phyloP scores from a whole-genome alignment of 2,113 vertebrate species.

The Mastomys coucha region DNA sequence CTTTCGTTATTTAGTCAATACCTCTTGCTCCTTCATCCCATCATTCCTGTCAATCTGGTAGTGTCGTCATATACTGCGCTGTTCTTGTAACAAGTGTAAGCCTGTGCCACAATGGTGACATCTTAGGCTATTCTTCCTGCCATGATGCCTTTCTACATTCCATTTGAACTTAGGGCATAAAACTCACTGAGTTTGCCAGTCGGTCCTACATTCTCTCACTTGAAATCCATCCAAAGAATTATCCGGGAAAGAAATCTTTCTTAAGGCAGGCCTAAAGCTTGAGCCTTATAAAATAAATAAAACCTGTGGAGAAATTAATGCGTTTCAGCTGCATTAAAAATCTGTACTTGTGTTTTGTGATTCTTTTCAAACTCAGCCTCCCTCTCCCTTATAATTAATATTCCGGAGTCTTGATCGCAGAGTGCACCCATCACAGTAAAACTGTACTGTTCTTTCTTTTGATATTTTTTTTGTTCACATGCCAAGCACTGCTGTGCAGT shows the following conservation, averaged over 20 bases:
- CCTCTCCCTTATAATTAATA: slow-evolving; percentile 51
- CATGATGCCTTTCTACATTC: neutral
- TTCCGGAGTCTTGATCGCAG: slow-evolving; percentile 47
- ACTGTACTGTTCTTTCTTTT: slow-evolving; percentile 62
- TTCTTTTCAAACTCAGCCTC: slow-evolving; percentile 37
- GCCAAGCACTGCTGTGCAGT: slow-evolving; percentile 79
- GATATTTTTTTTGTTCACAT: slow-evolving; percentile 68
- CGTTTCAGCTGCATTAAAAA: slow-evolving; percentile 16
- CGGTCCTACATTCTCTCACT: neutral
- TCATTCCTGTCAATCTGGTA: neutral
- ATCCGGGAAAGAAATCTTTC: slow-evolving; percentile 29
- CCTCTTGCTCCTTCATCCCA: neutral
- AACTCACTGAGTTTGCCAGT: neutral
- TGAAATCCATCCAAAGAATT: slow-evolving; percentile 38
- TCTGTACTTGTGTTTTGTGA: slow-evolving; percentile 9
- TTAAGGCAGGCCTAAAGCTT: neutral
- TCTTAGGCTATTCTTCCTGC: neutral
- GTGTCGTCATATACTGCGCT: no score
- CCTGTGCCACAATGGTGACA: neutral
- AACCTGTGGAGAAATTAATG: slow-evolving; percentile 41
- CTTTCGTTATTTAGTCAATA: neutral
- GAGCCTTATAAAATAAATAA: slow-evolving; percentile 7
- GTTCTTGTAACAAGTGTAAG: neutral
- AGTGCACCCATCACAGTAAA: slow-evolving; percentile 65
- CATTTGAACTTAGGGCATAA: neutral